Evolutionary conservation across 2,888 invertebrate species (phyloP).

Genomic region (Patella caerulea): DNA sequence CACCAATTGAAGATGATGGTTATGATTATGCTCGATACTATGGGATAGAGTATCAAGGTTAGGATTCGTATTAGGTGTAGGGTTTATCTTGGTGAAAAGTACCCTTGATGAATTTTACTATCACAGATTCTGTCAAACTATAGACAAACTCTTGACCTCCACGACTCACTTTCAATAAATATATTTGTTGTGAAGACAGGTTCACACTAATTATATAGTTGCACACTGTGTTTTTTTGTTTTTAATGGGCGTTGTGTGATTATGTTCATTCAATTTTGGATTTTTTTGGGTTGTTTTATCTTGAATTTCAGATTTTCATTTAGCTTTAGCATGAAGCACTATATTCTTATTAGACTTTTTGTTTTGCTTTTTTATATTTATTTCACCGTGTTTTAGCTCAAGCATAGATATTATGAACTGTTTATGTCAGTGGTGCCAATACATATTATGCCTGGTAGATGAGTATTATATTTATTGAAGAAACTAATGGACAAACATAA

Average conservation of each 20-base stretch:
- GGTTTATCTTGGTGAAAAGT: no score
- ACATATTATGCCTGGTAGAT: background rate
- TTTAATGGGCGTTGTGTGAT: no score
- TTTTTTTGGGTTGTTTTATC: background rate
- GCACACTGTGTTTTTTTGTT: no score
- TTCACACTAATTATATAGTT: no score
- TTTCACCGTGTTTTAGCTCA: background rate
- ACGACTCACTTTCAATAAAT: no score
- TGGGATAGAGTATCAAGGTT: constrained; percentile 13
- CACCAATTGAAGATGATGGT: constrained; percentile 57
- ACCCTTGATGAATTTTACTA: no score
- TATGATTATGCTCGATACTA: constrained; percentile 39
- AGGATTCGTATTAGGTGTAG: background rate
- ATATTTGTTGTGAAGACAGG: no score
- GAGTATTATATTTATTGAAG: no score
- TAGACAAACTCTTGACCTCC: no score
- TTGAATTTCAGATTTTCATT: constrained; percentile 3
- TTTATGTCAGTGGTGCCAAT: background rate
- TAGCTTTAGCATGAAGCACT: background rate
- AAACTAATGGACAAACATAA: no score
- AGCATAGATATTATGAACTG: background rate
- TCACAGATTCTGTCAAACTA: no score
- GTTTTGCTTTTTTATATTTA: constrained; percentile 7
- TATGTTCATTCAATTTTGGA: no score
- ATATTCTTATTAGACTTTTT: background rate